These are phyloP conservation scores for Herpetotheres cachinnans DNA, from an alignment of 2,113 vertebrate genomes.

Conservation along the genomic window DNA sequence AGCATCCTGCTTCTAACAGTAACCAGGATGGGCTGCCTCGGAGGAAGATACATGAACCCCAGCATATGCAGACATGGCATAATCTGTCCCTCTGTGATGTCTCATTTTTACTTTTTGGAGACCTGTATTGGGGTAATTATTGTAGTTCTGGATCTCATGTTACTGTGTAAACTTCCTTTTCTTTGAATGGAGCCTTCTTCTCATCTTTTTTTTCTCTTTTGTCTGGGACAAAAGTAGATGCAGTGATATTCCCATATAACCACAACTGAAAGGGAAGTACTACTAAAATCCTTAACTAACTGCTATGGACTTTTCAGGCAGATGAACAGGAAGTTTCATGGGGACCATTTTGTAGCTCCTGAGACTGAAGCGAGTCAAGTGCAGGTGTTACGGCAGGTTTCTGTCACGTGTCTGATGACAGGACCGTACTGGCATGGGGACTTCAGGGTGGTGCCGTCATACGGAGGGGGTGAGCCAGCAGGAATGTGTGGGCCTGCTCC, in stretches of 20 bases:
- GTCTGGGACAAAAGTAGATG: not conserved
- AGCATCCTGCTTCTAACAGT: conserved; percentile 5
- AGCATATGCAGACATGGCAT: conserved; percentile 18
- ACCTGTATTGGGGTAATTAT: not conserved
- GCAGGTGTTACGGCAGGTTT: not conserved
- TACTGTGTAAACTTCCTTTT: conserved; percentile 28
- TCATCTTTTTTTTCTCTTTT: not conserved
- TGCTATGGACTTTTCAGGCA: not conserved
- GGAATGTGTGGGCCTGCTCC: not conserved
- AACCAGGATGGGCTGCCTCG: not conserved
- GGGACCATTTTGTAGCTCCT: not conserved
- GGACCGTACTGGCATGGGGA: fast-evolving
- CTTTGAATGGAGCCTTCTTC: not conserved
- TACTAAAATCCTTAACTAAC: not conserved
- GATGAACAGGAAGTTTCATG: not conserved
- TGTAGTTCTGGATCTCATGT: not conserved
- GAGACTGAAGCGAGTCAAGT: not conserved
- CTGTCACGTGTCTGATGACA: not conserved
- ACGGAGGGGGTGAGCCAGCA: not conserved
- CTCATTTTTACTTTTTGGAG: conserved; percentile 14
- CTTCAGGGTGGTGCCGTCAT: not conserved
- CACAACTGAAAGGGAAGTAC: not conserved
- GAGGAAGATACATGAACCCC: not conserved
- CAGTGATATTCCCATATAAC: not conserved
- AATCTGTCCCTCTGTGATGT: conserved; percentile 23